Conservation (phyloP, 2,797 vertebrate genomes). For the Leucoraja ocellata region DNA sequence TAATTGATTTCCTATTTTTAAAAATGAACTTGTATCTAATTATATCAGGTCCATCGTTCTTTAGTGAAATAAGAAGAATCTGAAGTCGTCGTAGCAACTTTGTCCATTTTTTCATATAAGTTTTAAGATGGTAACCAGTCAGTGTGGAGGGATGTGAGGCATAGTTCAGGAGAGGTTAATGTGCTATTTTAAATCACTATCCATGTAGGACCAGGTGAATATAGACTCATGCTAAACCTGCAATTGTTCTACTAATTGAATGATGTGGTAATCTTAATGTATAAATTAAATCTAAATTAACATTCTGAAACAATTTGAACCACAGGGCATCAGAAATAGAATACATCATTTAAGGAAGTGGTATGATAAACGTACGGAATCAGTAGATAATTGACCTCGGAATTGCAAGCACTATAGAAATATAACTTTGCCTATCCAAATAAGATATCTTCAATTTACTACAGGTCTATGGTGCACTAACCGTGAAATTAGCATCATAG, state of each 20-base stretch:
- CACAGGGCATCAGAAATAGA: neutral
- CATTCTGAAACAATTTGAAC: neutral
- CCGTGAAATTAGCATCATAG: neutral
- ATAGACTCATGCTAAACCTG: neutral
- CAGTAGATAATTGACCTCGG: neutral
- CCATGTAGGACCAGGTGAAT: neutral
- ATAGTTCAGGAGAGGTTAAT: neutral
- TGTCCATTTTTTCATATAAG: neutral
- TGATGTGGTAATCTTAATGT: neutral
- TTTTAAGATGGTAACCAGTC: neutral
- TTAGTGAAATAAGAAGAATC: neutral
- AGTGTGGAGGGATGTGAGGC: neutral
- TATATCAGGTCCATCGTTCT: neutral
- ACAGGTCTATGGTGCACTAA: neutral
- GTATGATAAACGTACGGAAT: neutral
- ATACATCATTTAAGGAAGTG: neutral
- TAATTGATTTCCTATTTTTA: neutral
- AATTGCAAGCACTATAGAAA: neutral
- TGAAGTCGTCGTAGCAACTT: neutral
- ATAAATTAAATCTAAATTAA: conserved; percentile 12
- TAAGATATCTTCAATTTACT: neutral
- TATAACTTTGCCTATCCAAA: neutral
- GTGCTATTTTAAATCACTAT: neutral
- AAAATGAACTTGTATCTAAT: neutral
- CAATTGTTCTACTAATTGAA: neutral